Evolutionary conservation across 2,797 vertebrate genomes (phyloP), one percentile per base, ranked within the genome.

Genomic region (Hyperoplus immaculatus): DNA sequence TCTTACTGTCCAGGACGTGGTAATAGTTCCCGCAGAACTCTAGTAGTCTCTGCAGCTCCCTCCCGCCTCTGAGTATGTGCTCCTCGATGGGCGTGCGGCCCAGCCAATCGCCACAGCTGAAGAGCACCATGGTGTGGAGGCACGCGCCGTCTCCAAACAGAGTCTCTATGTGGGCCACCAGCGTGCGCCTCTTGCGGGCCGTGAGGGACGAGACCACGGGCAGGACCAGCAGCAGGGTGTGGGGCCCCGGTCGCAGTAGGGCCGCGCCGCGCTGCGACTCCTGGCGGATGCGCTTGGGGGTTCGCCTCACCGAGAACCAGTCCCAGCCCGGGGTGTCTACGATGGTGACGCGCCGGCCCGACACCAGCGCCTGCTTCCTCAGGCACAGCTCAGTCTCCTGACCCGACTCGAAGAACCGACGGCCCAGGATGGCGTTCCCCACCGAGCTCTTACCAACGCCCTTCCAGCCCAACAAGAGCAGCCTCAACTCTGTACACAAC

Each of bases 321-420:
- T 95, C 95, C 95, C 95, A 96, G 36, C 95, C 95, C 0, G 95
- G 95, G 6, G 95, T 95, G 91, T 96, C 95, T 0, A 95, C 95
- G 9, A 96, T 90, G 0, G 95, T 96, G 77, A 96, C 82, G 29
- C 94, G 88, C 0, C 94, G 93, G 8, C 95, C 95, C 0, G 91
- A 93, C 1, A 95, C 94, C 0, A 94, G 87, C 1, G 94, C 94
- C 78, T 95, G 95, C 29, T 89, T 87, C 10, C 94, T 69, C 2
- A 95, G 89, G 62, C 95, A 95, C 47, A 94, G 78, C 81, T 95
- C 93, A 0, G 95, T 95, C 77, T 93, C 94, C 80, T 92, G 90
- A 42, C 95, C 94, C 0, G 94, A 92, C 79, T 95, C 95, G 29
- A 96, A 96, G 75, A 64, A 93, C 3, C 85, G 88, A 0, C 92